Evolutionary conservation across 2,888 invertebrate species (phyloP).

Genomic region (Dicyrtomina minuta): DNA sequence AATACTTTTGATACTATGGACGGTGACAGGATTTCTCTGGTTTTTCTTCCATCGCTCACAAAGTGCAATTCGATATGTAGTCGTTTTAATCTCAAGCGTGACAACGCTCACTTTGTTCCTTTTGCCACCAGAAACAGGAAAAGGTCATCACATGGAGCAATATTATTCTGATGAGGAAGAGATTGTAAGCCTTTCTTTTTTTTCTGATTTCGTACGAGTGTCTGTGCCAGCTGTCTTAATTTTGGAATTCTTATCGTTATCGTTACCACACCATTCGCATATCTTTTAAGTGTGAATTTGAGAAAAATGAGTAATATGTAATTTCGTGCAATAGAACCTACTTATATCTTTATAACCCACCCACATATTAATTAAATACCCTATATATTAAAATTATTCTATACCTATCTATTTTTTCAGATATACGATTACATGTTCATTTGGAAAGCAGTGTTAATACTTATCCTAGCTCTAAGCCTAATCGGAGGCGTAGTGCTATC

Average conservation of each 20-base stretch:
- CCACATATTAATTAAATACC: too few relatives aligned
- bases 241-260: too few relatives aligned
- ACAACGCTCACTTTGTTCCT: constrained; percentile 17
- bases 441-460: constrained; percentile 24
- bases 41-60: constrained; percentile 23
- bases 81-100: background rate
- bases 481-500: constrained; percentile 16
- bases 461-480: constrained; percentile 8
- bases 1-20: constrained; percentile 27
- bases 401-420: constrained; percentile 2
- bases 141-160: background rate
- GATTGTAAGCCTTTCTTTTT: constrained; percentile 13
- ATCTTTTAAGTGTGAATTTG: too few relatives aligned
- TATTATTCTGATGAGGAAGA: background rate
- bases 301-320: too few relatives aligned
- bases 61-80: constrained; percentile 6
- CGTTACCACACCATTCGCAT: too few relatives aligned
- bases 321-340: too few relatives aligned
- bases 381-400: too few relatives aligned
- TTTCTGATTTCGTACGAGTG: too few relatives aligned
- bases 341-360: too few relatives aligned
- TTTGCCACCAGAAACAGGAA: constrained; percentile 19
- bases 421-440: constrained; percentile 32
- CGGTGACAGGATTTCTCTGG: constrained; percentile 19
- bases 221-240: too few relatives aligned